A percentile compares a stretch with the other conserved stretches of the same genome.
Conservation (phyloP, 2,797 vertebrate species). For the Oreonectes daqikongensis region DNA sequence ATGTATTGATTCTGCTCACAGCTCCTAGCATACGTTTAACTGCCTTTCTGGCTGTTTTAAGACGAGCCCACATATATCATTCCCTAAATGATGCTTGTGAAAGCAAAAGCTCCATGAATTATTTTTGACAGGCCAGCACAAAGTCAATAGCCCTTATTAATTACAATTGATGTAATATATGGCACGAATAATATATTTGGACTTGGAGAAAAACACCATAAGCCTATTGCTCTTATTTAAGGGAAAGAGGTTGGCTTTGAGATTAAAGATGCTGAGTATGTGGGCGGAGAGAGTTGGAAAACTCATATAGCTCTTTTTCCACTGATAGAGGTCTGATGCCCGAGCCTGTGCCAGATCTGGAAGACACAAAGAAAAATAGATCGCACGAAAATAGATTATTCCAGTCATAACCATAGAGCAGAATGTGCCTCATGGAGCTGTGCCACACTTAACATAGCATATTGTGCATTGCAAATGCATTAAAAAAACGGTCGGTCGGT, state of each 20-base stretch:
- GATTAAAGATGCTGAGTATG: constrained; percentile 35
- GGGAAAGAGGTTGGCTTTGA: constrained; percentile 24
- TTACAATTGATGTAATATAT: constrained; percentile 77
- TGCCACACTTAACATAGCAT: not conserved
- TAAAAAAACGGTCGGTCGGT: too few relatives aligned
- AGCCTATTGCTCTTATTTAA: constrained; percentile 30
- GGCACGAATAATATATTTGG: constrained; percentile 71
- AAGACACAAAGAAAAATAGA: not conserved
- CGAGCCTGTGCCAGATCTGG: not conserved
- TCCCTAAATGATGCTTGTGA: constrained; percentile 69
- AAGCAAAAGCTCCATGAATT: constrained; percentile 80
- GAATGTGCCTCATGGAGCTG: not conserved
- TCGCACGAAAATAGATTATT: not conserved
- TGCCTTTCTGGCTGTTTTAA: constrained; percentile 68
- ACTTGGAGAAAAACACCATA: constrained; percentile 59
- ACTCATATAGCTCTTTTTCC: not conserved
- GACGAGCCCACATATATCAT: constrained; percentile 73
- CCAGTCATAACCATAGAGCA: not conserved
- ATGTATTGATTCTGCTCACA: constrained; percentile 72
- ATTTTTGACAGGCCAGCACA: constrained; percentile 76
- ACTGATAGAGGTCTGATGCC: not conserved
- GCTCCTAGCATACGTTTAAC: constrained; percentile 61
- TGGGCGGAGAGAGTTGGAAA: not conserved
- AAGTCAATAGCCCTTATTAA: constrained; percentile 79
- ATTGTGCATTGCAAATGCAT: not conserved